These are phyloP conservation scores for Wasmannia auropunctata DNA, from an alignment of 1,140 invertebrate species.

Conservation along the genomic window DNA sequence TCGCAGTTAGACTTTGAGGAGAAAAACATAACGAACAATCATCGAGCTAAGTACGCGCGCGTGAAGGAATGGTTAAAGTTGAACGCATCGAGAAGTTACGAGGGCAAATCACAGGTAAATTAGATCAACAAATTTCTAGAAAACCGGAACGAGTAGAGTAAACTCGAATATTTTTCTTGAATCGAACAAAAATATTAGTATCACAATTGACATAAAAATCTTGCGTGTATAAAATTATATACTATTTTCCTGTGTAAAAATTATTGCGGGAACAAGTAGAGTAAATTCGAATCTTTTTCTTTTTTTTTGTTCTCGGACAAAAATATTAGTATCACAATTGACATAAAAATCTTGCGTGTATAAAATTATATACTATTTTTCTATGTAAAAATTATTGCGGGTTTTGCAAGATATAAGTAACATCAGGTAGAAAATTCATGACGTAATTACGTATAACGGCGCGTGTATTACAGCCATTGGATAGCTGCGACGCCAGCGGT, in stretches of 20 bases:
- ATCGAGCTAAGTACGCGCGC: constrained; percentile 87
- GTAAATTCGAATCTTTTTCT: too few species aligned
- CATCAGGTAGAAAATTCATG: neutral
- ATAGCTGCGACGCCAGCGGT: constrained; percentile 94
- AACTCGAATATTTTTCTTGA: neutral
- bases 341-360: neutral
- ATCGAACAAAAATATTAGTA: neutral
- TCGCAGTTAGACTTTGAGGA: constrained; percentile 86
- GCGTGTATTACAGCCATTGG: constrained; percentile 79
- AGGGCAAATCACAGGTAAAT: constrained; percentile 77
- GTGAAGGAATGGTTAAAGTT: constrained; percentile 90
- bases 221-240: neutral
- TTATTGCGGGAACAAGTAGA: too few species aligned
- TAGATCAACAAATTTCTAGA: neutral
- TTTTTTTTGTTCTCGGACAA: too few species aligned
- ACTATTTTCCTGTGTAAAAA: neutral
- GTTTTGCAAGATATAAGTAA: neutral
- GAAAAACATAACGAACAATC: constrained; percentile 82
- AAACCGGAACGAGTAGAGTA: neutral
- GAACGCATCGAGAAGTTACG: constrained; percentile 76
- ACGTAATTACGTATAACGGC: neutral
- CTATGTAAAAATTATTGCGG: neutral
- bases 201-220: neutral
- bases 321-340: neutral
- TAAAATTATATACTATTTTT: constrained; percentile 5